Percentiles rank a stretch among this genome's conserved stretches.
Conservation (phyloP, 2,888 invertebrate genomes). For the Eristalinus sepulchralis region DNA sequence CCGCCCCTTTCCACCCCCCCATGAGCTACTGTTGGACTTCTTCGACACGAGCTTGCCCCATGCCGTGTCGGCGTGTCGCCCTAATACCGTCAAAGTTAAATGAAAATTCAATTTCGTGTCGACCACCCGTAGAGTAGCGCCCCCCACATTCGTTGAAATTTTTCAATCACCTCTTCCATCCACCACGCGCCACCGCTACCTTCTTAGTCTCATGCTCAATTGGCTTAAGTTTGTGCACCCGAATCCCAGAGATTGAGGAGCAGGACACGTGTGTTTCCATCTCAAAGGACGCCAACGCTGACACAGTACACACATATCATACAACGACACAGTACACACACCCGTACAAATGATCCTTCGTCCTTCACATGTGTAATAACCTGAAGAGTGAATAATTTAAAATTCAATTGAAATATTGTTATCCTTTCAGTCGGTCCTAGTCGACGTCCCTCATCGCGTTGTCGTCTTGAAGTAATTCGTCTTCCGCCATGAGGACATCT, state of each 20-base stretch:
- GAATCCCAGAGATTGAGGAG: neutral
- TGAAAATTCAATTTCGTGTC: neutral
- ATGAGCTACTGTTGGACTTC: neutral
- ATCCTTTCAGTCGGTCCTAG: neutral
- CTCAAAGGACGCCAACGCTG: neutral
- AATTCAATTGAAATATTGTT: slow-evolving; percentile 32
- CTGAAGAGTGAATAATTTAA: slow-evolving; percentile 31
- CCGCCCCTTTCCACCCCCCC: no score
- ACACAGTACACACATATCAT: neutral
- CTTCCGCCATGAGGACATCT: slow-evolving; percentile 23
- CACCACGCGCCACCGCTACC: neutral
- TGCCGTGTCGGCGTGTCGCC: no score
- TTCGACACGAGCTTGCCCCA: neutral
- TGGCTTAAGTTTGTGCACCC: neutral
- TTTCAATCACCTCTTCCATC: neutral
- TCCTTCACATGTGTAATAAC: neutral
- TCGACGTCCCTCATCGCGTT: neutral
- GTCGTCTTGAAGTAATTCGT: slow-evolving; percentile 14
- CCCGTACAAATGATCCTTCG: neutral
- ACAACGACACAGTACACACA: neutral
- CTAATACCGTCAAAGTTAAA: neutral
- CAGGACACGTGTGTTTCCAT: neutral
- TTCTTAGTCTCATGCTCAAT: neutral
- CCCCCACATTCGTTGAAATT: neutral
- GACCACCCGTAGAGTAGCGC: neutral